These are phyloP conservation scores for Macrotis lagotis DNA, from an alignment of 2,113 vertebrate genomes.

Conservation along the genomic window DNA sequence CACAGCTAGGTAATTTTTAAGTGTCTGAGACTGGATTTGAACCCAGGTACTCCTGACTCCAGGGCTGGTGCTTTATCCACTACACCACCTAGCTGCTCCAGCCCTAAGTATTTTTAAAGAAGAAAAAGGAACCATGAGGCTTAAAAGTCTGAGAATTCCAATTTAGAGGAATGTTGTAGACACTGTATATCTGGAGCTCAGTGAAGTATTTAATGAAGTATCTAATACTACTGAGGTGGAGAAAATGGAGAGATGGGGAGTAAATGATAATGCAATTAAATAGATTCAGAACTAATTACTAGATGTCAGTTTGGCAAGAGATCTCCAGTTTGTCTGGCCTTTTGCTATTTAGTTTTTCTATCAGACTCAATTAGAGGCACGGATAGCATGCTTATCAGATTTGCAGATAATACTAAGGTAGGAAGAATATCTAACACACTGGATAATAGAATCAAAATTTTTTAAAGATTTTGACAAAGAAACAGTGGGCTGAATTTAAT, in stretches of 20 bases:
- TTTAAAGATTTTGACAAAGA: background rate
- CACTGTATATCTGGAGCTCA: background rate
- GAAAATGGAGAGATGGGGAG: background rate
- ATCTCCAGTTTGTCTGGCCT: background rate
- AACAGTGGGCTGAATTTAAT: background rate
- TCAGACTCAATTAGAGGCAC: background rate
- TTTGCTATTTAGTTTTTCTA: background rate
- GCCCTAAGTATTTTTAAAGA: background rate
- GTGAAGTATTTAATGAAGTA: background rate
- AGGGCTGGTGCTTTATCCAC: too few species aligned
- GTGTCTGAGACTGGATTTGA: too few species aligned
- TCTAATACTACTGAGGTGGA: background rate
- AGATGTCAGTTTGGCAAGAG: background rate
- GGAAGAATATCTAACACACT: background rate
- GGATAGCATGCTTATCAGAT: background rate
- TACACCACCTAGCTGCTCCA: too few species aligned
- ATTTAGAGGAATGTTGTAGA: background rate
- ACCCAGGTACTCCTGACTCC: too few species aligned
- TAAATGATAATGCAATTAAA: background rate
- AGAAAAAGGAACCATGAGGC: background rate
- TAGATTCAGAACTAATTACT: background rate
- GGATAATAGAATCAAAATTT: background rate
- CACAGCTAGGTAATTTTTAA: too few species aligned
- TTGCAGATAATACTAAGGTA: background rate
- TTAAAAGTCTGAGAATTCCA: background rate